Evolutionary conservation across 2,797 vertebrate genomes (phyloP), one percentile per base, ranked within the genome.

Genomic region (Fratercula arctica): DNA sequence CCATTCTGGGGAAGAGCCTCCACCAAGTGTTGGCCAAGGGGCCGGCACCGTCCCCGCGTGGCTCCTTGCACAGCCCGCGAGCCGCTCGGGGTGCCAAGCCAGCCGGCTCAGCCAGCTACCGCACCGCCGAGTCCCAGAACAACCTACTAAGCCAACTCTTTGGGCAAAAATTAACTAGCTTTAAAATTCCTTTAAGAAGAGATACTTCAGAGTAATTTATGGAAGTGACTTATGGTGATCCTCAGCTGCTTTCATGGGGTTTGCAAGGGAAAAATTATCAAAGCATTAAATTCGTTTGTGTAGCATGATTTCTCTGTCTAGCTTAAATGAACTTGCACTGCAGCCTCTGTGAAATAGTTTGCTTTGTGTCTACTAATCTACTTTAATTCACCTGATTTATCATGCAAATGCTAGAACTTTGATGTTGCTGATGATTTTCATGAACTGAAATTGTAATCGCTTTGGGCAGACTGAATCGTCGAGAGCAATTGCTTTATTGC

Each of bases 161-260:
- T 89, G 99, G 99, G 93, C 99, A 99, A 95, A 99, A 99, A 98
- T 98, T 99, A 96, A 99, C 99, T 91, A 99, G 99, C 98, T 99
- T 99, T 98, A 99, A 99, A 98, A 99, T 99, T 98, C 99, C 99
- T 98, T 97, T 99, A 88, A 99, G 99, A 96, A 99, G 99, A 98
- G 99, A 99, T 97, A 98, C 98, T 95, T 98, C 98, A 43, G 99
- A 99, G 97, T 99, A 98, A 98, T 98, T 98, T 97, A 98, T 98
- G 98, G 97, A 98, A 97, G 93, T 97, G 97, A 97, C 96, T 95
- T 91, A 63, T 50, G 87, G 93, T 97, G 97, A 97, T 95, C 97
- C 98, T 98, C 98, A 79, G 94, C 95, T 97, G 96, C 96, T 97
- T 97, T 97, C 95, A 95, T 92, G 96, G 95, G 95, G 96, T 94